phyloP scores from a whole-genome alignment of 2,888 invertebrate genomes.

The Ectemnius cavifrons region DNA sequence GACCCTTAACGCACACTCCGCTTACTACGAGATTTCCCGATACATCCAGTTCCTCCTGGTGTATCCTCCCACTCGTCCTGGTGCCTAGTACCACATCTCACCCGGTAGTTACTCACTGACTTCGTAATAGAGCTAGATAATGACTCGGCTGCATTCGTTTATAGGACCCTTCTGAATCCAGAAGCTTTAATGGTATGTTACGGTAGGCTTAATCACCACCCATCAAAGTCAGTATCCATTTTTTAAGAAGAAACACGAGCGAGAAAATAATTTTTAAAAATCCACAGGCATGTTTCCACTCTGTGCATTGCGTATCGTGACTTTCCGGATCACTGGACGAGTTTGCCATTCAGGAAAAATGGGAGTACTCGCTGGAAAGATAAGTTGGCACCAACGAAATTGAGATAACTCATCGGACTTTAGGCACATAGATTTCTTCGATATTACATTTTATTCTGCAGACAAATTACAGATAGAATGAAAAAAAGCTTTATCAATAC shows the following conservation, averaged over 20 bases:
- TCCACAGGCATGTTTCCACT: slow-evolving; percentile 19
- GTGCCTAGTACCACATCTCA: background rate
- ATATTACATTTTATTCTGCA: no score
- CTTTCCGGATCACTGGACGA: slow-evolving; percentile 62
- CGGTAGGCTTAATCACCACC: background rate
- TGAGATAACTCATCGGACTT: slow-evolving; percentile 5
- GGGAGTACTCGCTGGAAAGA: slow-evolving; percentile 37
- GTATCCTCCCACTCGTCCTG: background rate
- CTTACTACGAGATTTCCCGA: slow-evolving; percentile 21
- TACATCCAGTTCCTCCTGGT: slow-evolving; percentile 13
- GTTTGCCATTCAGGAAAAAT: slow-evolving; percentile 43
- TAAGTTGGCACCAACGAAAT: slow-evolving; percentile 49
- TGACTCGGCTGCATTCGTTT: no score
- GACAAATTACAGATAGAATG: no score
- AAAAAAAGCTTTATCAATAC: no score
- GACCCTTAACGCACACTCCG: slow-evolving; percentile 49
- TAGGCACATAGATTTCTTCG: no score
- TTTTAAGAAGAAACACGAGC: no score
- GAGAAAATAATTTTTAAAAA: background rate
- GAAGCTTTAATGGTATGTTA: no score
- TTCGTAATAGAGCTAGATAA: no score
- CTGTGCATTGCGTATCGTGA: slow-evolving; percentile 53
- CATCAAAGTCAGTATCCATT: no score
- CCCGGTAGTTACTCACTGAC: no score
- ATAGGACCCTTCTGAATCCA: no score